These are phyloP conservation scores for Dasysyrphus albostriatus DNA, from an alignment of 2,888 invertebrate genomes.

Conservation along the genomic window DNA sequence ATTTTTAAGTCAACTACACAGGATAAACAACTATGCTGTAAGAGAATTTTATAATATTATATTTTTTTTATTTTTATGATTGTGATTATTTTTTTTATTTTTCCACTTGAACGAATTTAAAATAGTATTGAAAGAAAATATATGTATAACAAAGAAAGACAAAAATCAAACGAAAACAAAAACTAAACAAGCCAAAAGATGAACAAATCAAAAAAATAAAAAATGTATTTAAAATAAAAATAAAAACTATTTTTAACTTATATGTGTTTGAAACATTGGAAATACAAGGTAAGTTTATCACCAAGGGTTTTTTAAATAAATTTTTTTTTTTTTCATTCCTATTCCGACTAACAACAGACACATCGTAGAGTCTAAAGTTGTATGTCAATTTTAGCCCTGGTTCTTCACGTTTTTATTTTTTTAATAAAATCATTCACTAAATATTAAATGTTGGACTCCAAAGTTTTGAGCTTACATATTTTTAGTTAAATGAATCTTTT, in stretches of 20 bases:
- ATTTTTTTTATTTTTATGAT: conserved; percentile 41
- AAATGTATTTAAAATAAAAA: conserved; percentile 9
- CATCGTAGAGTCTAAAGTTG: no score
- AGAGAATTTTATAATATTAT: conserved; percentile 43
- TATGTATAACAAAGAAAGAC: conserved; percentile 3
- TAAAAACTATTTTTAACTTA: background rate
- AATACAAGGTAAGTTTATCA: background rate
- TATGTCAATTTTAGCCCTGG: no score
- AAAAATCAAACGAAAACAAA: conserved; percentile 13
- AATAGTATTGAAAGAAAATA: conserved; percentile 14
- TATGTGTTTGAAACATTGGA: background rate
- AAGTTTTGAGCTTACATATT: no score
- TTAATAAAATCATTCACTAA: no score
- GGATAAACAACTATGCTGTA: conserved; percentile 26
- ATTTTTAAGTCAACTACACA: conserved; percentile 64
- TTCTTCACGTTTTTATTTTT: no score
- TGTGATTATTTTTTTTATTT: conserved; percentile 29
- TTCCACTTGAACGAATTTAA: conserved; percentile 19
- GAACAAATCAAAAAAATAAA: conserved; percentile 17
- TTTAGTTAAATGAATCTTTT: no score
- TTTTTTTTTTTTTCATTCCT: no score
- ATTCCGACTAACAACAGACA: no score
- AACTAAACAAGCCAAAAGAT: conserved; percentile 25
- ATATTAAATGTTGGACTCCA: no score
- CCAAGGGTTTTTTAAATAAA: no score